Conservation (phyloP, 2,888 invertebrate species). For the Cheilosia soror region DNA sequence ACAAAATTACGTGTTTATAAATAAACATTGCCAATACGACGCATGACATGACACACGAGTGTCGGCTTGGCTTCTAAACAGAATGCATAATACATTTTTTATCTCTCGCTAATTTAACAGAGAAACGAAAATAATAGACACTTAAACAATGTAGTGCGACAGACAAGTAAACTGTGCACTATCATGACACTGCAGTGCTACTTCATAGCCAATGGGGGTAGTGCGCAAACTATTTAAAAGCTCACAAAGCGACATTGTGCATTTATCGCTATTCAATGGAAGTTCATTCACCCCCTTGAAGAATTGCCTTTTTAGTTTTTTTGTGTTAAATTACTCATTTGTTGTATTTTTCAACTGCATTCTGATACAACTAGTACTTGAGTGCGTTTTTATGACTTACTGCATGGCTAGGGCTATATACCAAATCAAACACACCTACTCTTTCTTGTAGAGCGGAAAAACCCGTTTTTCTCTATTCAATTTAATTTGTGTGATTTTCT, state of each 20-base stretch:
- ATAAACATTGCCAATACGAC: conserved; percentile 6
- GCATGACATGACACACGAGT: conserved; percentile 5
- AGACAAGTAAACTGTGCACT: conserved; percentile 16
- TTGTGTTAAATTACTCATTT: background rate
- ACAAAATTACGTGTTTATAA: conserved; percentile 4
- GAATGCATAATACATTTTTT: background rate
- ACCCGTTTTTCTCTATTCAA: background rate
- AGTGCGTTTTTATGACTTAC: conserved; percentile 1
- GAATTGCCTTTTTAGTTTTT: background rate
- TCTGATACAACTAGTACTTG: background rate
- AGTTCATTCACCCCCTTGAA: conserved; percentile 22
- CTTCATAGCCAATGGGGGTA: background rate
- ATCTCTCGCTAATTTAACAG: conserved; percentile 1
- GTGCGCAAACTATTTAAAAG: conserved; percentile 18
- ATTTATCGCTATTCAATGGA: conserved; percentile 12
- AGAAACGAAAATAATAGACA: background rate
- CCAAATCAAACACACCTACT: conserved; percentile 12
- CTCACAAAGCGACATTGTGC: background rate
- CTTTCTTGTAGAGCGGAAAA: background rate
- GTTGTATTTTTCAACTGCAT: conserved; percentile 31
- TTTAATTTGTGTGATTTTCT: conserved; percentile 8
- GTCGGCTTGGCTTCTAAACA: background rate
- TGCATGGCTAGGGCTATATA: background rate
- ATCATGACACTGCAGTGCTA: background rate
- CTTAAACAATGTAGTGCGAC: background rate